phyloP scores from a whole-genome alignment of 2,797 vertebrate species.

The Poeciliopsis presidionis region DNA sequence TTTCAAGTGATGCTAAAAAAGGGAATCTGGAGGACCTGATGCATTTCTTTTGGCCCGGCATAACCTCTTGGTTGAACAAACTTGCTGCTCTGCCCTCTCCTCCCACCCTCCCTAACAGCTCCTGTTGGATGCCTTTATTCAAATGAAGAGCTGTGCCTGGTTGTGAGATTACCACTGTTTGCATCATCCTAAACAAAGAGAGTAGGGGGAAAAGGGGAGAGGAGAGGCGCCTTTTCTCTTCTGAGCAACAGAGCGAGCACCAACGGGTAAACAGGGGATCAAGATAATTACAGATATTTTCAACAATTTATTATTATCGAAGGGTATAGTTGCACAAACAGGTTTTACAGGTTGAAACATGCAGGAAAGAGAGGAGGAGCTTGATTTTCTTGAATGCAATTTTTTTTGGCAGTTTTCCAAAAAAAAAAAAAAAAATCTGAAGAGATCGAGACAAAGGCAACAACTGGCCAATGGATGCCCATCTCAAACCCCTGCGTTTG shows the following conservation, averaged over 20 bases:
- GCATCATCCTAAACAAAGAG: conserved; percentile 84
- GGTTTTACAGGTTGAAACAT: conserved; percentile 5
- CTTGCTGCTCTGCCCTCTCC: conserved; percentile 44
- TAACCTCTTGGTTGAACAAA: conserved; percentile 56
- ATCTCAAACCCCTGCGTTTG: conserved; percentile 62
- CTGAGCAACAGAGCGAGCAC: conserved; percentile 53
- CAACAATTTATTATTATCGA: not conserved
- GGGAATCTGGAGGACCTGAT: conserved; percentile 2
- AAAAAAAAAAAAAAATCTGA: conserved; percentile 20
- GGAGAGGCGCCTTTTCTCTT: conserved; percentile 38
- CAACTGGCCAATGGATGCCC: conserved; percentile 65
- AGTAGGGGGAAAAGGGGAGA: conserved; percentile 19
- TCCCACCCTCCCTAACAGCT: conserved; percentile 23
- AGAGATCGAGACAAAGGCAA: conserved; percentile 78
- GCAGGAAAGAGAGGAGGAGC: not conserved
- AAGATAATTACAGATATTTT: not conserved
- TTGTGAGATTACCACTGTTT: conserved; percentile 82
- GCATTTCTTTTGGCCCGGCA: conserved; percentile 13
- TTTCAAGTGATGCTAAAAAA: conserved; percentile 61
- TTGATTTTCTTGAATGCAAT: conserved; percentile 72
- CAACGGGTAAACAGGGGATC: not conserved
- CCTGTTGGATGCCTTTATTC: conserved; percentile 38
- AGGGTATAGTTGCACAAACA: not conserved
- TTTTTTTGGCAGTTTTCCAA: conserved; percentile 30
- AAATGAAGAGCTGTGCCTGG: conserved; percentile 41